Percentiles rank a stretch among this genome's conserved stretches.
These are phyloP conservation scores for Tretioscincus oriximinensis DNA, from an alignment of 2,113 vertebrate genomes.

Conservation along the genomic window DNA sequence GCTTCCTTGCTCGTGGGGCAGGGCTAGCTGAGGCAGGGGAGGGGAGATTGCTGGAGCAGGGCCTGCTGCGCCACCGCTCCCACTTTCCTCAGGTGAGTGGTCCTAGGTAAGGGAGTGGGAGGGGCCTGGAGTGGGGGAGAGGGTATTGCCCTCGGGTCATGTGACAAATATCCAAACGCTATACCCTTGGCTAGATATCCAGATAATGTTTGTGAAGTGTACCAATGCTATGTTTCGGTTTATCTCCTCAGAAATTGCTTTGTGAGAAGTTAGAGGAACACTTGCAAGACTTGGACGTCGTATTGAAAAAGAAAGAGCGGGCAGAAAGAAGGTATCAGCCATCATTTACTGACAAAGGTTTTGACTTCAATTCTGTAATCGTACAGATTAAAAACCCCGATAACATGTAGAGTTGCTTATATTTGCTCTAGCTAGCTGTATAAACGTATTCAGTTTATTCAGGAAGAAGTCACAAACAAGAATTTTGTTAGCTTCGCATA, in stretches of 20 bases:
- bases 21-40: too few relatives aligned
- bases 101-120: background rate
- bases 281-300: conserved; percentile 90
- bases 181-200: background rate
- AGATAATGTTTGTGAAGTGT: background rate
- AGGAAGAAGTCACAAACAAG: background rate
- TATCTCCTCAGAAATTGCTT: conserved; percentile 84
- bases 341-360: background rate
- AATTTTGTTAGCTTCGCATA: background rate
- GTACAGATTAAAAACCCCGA: too few relatives aligned
- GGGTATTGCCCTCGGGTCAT: too few relatives aligned
- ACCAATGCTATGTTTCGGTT: conserved; percentile 32
- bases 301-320: conserved; percentile 93
- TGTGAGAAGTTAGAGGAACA: conserved; percentile 97
- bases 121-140: background rate
- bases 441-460: background rate
- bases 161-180: too few relatives aligned
- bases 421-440: background rate
- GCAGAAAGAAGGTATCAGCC: conserved; percentile 87
- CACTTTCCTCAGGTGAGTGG: too few relatives aligned
- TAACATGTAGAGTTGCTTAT: too few relatives aligned
- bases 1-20: too few relatives aligned
- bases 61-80: too few relatives aligned
- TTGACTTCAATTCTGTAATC: background rate
- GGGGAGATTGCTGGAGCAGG: too few relatives aligned